Base-by-base conservation (phyloP, 1,140 invertebrate genomes). In the Coelopa frigida region DNA sequence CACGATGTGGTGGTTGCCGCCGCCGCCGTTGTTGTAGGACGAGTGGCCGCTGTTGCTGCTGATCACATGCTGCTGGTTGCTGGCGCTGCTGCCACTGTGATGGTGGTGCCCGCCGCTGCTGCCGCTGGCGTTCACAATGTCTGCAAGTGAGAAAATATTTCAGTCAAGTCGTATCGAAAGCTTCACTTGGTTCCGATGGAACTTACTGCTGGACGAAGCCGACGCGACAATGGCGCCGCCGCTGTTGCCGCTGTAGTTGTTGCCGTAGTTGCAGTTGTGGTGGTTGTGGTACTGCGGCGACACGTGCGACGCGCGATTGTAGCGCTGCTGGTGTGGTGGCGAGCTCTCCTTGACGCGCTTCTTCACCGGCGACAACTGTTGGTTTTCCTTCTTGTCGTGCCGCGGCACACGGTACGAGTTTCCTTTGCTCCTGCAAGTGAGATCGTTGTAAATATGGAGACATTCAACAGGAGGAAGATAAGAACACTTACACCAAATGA, bases 271-370 rank as follows among this genome's bases (percentile, higher is more conserved):
- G 49, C 64, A 68, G 36, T 70, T 64, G 43, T 71, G 67, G 41
- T 64, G 58, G 31, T 42, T 48, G 39, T 68, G 63, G 27, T 67
- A 69, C 40, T 68, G 60, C 27, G 54, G 63, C 46, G 56, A 62
- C 23, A 74, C 71, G 55, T 70, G 68, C 53, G 73, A 50, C 71
- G 72, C 48, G 65, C 70, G 70, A 54, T 70, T 69, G 48, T 76
- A 74, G 37, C 73, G 70, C 48, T 78, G 75, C 50, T 78, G 65
- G 36, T 77, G 81, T 1, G 91, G 91, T 23, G 93, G 92, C 17
- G 92, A 94, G 55, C 88, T 91, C 64, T 97, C 94, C 66, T 97
- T 97, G 6, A 96, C 93, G n/a, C 94, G 76, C 70, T 98, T 98
- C 73, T 98, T 98, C 3, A 97, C 92, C 1, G 94, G 94, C 58